A percentile compares a stretch with the other conserved stretches of the same genome.
Evolutionary conservation across 2,797 vertebrate genomes (phyloP).

Genomic region (Sebastes matsubarae): DNA sequence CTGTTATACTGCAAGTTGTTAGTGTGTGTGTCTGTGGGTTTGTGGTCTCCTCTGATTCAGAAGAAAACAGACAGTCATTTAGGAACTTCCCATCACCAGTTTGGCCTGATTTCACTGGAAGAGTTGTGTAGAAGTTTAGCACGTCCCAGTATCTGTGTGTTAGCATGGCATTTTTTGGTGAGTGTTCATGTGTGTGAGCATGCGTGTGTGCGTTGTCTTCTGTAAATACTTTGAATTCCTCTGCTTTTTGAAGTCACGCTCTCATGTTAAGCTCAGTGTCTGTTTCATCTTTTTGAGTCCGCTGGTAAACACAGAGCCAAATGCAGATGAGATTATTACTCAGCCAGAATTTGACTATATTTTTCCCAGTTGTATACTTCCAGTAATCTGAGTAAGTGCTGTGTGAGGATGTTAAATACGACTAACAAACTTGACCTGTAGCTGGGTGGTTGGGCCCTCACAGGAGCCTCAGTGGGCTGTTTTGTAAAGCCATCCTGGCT

Average conservation of each 20-base stretch:
- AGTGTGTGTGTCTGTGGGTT: neutral
- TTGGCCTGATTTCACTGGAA: neutral
- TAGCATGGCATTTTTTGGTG: slow-evolving; percentile 17
- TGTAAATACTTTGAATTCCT: slow-evolving; percentile 78
- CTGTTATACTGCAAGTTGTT: neutral
- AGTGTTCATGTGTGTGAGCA: slow-evolving; percentile 17
- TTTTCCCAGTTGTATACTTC: neutral
- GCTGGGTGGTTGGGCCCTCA: slow-evolving; percentile 20
- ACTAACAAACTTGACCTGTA: neutral
- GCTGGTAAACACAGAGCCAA: slow-evolving; percentile 45
- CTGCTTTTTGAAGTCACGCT: slow-evolving; percentile 54
- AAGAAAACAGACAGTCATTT: neutral
- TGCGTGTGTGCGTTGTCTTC: slow-evolving; percentile 31
- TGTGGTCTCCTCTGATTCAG: slow-evolving; percentile 14
- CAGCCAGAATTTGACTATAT: neutral
- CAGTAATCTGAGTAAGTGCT: neutral
- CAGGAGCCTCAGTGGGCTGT: slow-evolving; percentile 22
- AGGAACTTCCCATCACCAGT: neutral
- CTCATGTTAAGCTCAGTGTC: slow-evolving; percentile 59
- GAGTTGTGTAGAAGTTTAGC: neutral
- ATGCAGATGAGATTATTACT: neutral
- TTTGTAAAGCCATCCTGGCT: slow-evolving; percentile 46
- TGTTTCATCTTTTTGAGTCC: slow-evolving; percentile 35
- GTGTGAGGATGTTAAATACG: neutral
- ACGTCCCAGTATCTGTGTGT: slow-evolving; percentile 6